Evolutionary conservation across 2,797 vertebrate species (phyloP).

Genomic region (Platyrinchus mystaceus): DNA sequence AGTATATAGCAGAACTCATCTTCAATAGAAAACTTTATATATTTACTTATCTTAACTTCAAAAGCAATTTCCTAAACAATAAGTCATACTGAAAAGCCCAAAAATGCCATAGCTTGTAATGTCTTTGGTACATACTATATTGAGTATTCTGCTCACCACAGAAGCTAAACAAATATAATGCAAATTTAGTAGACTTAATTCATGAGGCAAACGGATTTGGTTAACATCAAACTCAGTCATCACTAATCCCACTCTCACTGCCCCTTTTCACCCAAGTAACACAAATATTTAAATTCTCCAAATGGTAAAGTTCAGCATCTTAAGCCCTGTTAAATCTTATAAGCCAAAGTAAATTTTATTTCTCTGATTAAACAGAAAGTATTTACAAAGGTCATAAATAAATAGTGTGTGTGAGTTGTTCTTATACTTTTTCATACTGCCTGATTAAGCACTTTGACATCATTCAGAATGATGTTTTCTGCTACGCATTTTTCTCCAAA

Average conservation of each 20-base stretch:
- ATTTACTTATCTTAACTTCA: not conserved
- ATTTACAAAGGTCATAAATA: constrained; percentile 37
- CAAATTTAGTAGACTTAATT: constrained; percentile 8
- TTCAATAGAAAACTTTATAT: not conserved
- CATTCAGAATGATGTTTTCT: not conserved
- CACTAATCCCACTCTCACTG: not conserved
- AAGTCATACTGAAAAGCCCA: not conserved
- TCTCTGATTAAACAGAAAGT: constrained; percentile 35
- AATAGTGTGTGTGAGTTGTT: not conserved
- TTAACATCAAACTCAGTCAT: constrained; percentile 3
- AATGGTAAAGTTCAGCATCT: constrained; percentile 34
- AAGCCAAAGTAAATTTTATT: constrained; percentile 46
- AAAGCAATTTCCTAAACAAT: not conserved
- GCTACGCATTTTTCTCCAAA: not conserved
- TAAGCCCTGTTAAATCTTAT: constrained; percentile 16
- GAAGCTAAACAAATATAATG: constrained; percentile 8
- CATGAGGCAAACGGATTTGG: not conserved
- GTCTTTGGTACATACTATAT: not conserved
- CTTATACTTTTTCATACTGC: not conserved
- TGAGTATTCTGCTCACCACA: not conserved
- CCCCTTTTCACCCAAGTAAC: not conserved
- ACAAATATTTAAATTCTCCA: constrained; percentile 43
- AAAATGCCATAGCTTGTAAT: not conserved
- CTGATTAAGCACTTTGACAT: not conserved
- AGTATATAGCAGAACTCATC: not conserved